Evolutionary conservation across 2,888 invertebrate genomes (phyloP).

Genomic region (Scaptomyza polygonia): DNA sequence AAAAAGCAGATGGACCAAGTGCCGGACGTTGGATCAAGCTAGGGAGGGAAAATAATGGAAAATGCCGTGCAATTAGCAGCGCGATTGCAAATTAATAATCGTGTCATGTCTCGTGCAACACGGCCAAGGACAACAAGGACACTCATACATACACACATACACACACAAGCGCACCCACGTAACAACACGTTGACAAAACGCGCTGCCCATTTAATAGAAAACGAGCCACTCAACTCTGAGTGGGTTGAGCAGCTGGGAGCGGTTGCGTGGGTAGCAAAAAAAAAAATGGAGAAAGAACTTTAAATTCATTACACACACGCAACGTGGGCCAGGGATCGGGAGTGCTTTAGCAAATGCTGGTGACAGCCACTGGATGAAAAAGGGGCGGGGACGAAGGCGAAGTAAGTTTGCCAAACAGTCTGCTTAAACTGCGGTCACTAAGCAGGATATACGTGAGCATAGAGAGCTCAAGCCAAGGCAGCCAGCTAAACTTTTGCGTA

Average conservation of each 20-base stretch:
- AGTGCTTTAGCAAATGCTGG: constrained; percentile 35
- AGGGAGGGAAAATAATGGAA: constrained; percentile 1
- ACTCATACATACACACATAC: constrained; percentile 18
- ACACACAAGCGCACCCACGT: constrained; percentile 31
- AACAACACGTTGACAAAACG: constrained; percentile 53
- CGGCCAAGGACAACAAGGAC: constrained; percentile 65
- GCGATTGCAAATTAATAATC: constrained; percentile 79
- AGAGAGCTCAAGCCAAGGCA: constrained; percentile 9
- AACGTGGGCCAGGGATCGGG: constrained; percentile 40
- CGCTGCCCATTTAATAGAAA: constrained; percentile 69
- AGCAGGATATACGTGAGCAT: constrained; percentile 43
- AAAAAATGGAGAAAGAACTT: constrained; percentile 46
- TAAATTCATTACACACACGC: constrained; percentile 79
- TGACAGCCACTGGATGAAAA: constrained; percentile 62
- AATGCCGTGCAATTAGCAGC: constrained; percentile 71
- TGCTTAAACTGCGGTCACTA: constrained; percentile 73
- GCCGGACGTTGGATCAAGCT: neutral
- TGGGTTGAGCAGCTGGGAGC: neutral
- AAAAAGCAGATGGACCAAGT: constrained; percentile 24
- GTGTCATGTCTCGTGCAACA: constrained; percentile 62
- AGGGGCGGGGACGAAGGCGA: constrained; percentile 36
- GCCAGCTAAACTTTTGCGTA: constrained; percentile 22
- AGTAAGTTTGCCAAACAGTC: constrained; percentile 57
- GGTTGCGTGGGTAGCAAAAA: constrained; percentile 38
- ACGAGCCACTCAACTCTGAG: constrained; percentile 33